Conservation (phyloP, 2,797 vertebrate genomes). For the Tokudaia tokunoshimensis region DNA sequence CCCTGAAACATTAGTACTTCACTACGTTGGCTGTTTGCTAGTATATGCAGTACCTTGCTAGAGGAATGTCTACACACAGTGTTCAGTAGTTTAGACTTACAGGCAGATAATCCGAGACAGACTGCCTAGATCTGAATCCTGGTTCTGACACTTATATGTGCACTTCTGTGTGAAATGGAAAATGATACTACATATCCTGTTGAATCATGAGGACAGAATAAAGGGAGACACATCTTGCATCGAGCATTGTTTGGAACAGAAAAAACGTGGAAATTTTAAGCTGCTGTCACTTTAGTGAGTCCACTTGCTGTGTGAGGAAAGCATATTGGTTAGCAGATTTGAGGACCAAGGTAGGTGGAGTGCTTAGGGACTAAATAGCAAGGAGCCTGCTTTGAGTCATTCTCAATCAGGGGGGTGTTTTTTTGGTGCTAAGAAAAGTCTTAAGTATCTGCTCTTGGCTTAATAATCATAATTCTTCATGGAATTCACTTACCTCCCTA, state of each 20-base stretch:
- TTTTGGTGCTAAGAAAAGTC: constrained; percentile 10
- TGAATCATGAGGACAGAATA: not conserved
- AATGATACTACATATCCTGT: not conserved
- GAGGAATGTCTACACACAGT: not conserved
- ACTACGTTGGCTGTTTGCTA: not conserved
- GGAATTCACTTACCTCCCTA: not conserved
- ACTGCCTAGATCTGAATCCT: not conserved
- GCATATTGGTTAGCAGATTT: not conserved
- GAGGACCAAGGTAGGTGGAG: not conserved
- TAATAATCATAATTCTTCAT: constrained; percentile 19
- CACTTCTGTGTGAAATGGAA: not conserved
- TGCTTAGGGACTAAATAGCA: not conserved
- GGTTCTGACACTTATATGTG: not conserved
- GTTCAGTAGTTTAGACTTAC: constrained; percentile 9
- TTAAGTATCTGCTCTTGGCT: not conserved
- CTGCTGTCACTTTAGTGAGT: not conserved
- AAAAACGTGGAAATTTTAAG: not conserved
- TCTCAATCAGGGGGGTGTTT: not conserved
- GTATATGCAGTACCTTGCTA: not conserved
- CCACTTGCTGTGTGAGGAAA: not conserved
- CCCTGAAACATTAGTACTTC: constrained; percentile 24
- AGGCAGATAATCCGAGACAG: not conserved
- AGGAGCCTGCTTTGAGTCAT: not conserved
- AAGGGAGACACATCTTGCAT: not conserved
- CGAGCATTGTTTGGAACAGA: not conserved